Percentiles rank a stretch among this genome's conserved stretches.
Evolutionary conservation across 1,140 invertebrate species (phyloP).

Genomic region (Drosophila nebulosa): DNA sequence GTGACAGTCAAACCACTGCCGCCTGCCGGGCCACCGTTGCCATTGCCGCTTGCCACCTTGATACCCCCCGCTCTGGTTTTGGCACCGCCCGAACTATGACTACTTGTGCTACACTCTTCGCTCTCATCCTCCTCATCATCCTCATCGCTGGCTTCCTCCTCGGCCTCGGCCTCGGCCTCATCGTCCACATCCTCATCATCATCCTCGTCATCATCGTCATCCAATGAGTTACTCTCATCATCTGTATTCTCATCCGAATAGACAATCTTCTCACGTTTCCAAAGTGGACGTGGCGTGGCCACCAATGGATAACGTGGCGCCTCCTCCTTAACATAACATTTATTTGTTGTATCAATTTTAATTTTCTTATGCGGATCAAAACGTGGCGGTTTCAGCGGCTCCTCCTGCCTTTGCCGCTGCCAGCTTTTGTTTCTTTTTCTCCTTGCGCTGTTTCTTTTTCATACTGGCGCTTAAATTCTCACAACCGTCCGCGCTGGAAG

Average conservation of each 20-base stretch:
- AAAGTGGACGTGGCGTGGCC: slow-evolving; percentile 83
- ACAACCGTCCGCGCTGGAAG: slow-evolving; percentile 65
- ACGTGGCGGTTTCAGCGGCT: slow-evolving; percentile 21
- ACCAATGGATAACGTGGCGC: slow-evolving; percentile 82
- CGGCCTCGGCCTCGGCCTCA: slow-evolving; percentile 65
- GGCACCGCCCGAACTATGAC: slow-evolving; percentile 35
- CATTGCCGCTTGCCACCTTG: slow-evolving; percentile 30
- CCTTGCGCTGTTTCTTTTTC: slow-evolving; percentile 78
- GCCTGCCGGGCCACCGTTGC: background rate
- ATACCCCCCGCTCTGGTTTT: slow-evolving; percentile 9
- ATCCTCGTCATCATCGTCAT: slow-evolving; percentile 33
- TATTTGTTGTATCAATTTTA: slow-evolving; percentile 76
- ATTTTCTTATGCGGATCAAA: slow-evolving; percentile 80
- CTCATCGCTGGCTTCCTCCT: slow-evolving; percentile 26
- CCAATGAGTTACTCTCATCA: slow-evolving; percentile 63
- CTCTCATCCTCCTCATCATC: slow-evolving; percentile 72
- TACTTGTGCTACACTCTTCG: slow-evolving; percentile 62
- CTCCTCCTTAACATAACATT: slow-evolving; percentile 82
- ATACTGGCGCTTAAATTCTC: slow-evolving; percentile 67
- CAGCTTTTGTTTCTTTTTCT: slow-evolving; percentile 66
- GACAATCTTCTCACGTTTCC: slow-evolving; percentile 81
- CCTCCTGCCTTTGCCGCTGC: slow-evolving; percentile 46
- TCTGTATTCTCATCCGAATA: slow-evolving; percentile 77
- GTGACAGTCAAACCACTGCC: slow-evolving; percentile 3
- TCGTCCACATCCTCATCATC: slow-evolving; percentile 71